Evolutionary conservation across 2,113 vertebrate genomes (phyloP).

Genomic region (Pelecanus crispus): DNA sequence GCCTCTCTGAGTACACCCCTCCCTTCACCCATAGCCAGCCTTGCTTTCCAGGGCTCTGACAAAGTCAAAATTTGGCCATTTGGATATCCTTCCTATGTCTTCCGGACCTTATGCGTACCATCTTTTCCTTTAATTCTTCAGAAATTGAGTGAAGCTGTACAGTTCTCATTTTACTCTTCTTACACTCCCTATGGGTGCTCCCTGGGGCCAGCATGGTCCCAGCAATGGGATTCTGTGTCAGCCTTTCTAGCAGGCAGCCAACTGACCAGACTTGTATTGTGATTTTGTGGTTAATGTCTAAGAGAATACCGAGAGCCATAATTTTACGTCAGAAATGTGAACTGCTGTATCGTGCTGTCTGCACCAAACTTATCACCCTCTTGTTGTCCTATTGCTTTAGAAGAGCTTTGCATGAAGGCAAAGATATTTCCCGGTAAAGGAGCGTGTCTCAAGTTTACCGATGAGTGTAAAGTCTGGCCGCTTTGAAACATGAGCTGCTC

Average conservation of each 20-base stretch:
- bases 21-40: neutral
- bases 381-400: neutral
- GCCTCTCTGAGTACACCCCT: neutral
- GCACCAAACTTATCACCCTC: neutral
- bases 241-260: neutral
- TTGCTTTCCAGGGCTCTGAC: neutral
- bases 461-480: neutral
- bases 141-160: neutral
- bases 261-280: neutral
- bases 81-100: neutral
- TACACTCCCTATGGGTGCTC: neutral
- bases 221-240: neutral
- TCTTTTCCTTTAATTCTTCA: neutral
- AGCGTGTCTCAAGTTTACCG: neutral
- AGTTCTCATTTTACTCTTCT: neutral
- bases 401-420: neutral
- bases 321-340: neutral
- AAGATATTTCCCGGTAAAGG: neutral
- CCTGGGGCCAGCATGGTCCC: neutral
- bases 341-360: neutral
- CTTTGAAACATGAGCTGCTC: neutral
- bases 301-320: neutral
- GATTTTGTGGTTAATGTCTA: neutral
- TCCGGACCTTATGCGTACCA: neutral
- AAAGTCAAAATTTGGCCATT: neutral